Conservation (phyloP, 2,888 invertebrate species). For the Cephus nigrinus region DNA sequence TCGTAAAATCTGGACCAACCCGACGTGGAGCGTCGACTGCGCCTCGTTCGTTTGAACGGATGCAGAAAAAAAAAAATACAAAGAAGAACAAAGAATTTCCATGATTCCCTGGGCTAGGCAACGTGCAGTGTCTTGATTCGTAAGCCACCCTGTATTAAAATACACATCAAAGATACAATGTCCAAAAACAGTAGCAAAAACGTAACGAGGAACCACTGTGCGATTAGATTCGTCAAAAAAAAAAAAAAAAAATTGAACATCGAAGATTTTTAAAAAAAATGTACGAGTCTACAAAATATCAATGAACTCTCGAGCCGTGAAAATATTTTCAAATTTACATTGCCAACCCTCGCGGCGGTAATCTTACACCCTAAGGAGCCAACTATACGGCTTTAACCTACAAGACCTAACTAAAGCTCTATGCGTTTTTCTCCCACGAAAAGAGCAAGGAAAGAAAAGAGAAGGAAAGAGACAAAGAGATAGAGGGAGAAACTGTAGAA, state of each 20-base stretch:
- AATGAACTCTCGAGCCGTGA: not conserved
- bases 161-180: not conserved
- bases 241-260: not conserved
- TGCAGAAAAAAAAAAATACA: not conserved
- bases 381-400: not conserved
- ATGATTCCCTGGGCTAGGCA: not conserved
- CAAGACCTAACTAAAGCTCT: not conserved
- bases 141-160: not conserved
- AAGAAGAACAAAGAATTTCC: not conserved
- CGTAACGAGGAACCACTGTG: not conserved
- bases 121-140: not conserved
- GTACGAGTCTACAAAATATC: not conserved
- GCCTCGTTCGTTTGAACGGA: not conserved
- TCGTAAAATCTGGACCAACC: not conserved
- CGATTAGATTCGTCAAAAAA: not conserved
- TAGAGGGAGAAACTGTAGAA: not conserved
- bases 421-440: not conserved
- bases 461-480: not conserved
- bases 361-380: not conserved
- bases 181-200: not conserved
- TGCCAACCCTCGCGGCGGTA: conserved; percentile 1
- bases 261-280: not conserved
- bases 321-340: not conserved
- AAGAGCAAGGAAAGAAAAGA: not conserved
- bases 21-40: no score